Evolutionary conservation across 1,140 invertebrate species (phyloP).

Genomic region (Teleopsis dalmanni): DNA sequence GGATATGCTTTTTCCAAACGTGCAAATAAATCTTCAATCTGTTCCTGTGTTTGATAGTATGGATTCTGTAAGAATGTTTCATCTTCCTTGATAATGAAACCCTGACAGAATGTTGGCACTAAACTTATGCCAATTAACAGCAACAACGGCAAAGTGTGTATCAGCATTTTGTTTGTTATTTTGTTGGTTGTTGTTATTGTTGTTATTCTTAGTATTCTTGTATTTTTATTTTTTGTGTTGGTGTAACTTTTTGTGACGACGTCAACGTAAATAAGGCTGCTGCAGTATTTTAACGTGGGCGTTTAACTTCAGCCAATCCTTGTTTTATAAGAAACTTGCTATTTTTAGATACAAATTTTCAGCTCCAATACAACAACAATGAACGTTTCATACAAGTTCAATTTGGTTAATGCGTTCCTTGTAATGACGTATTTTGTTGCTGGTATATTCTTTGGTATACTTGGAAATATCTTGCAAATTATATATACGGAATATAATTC

Average conservation of each 20-base stretch:
- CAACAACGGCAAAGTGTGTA: neutral
- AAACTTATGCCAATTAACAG: neutral
- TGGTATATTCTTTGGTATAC: too few species aligned
- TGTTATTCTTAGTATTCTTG: neutral
- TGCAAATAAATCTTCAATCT: conserved; percentile 56
- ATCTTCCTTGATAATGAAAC: conserved; percentile 35
- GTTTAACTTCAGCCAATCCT: too few species aligned
- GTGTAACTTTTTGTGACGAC: neutral
- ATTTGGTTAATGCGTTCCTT: too few species aligned
- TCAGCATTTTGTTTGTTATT: neutral
- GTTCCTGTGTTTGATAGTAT: conserved; percentile 58
- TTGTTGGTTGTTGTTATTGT: neutral
- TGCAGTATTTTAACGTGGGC: too few species aligned
- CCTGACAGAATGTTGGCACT: conserved; percentile 6
- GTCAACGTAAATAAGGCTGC: too few species aligned
- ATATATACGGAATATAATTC: too few species aligned
- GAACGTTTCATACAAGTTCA: too few species aligned
- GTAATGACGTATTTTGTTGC: too few species aligned
- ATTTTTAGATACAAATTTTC: too few species aligned
- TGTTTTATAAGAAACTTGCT: too few species aligned
- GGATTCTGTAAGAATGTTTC: conserved; percentile 37
- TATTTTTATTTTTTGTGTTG: neutral
- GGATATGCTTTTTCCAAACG: conserved; percentile 57
- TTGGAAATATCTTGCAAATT: too few species aligned
- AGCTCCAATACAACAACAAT: too few species aligned